A percentile compares a stretch with the other conserved stretches of the same genome.
These are phyloP conservation scores for Clostera curtula DNA, from an alignment of 2,888 invertebrate species.

Conservation along the genomic window DNA sequence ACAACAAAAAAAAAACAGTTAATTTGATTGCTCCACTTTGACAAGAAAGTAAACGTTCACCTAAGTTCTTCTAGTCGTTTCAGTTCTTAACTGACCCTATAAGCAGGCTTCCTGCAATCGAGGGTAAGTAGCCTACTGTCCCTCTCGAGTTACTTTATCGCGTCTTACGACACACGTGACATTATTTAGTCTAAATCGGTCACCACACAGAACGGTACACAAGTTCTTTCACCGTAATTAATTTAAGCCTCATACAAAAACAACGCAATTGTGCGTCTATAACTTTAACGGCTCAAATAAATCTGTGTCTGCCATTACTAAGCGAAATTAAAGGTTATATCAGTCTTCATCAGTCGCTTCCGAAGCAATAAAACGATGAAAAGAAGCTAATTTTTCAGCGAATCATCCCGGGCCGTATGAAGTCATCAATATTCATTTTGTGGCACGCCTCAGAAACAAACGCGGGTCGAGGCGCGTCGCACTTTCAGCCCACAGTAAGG, in stretches of 20 bases:
- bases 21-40: too few species aligned
- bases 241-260: slow-evolving; percentile 3
- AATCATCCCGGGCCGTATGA: slow-evolving; percentile 70
- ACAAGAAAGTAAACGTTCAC: too few species aligned
- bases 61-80: too few species aligned
- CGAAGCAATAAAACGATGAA: slow-evolving; percentile 70
- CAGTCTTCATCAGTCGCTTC: slow-evolving; percentile 68
- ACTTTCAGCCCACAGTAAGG: slow-evolving; percentile 60
- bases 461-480: slow-evolving; percentile 55
- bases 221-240: background rate
- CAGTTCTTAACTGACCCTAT: too few species aligned
- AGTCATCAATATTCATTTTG: slow-evolving; percentile 74
- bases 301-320: slow-evolving; percentile 52
- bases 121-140: too few species aligned
- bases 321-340: slow-evolving; percentile 68
- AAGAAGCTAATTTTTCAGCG: slow-evolving; percentile 73
- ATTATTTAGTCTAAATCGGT: too few species aligned
- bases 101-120: too few species aligned
- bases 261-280: slow-evolving; percentile 12
- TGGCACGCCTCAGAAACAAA: slow-evolving; percentile 69
- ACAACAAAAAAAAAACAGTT: too few species aligned
- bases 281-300: slow-evolving; percentile 28
- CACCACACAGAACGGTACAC: too few species aligned
- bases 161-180: too few species aligned
- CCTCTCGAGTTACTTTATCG: too few species aligned